Percentiles rank a stretch among this genome's conserved stretches.
Conservation (phyloP, 2,113 vertebrate species). For the Pelmatolapia mariae region DNA sequence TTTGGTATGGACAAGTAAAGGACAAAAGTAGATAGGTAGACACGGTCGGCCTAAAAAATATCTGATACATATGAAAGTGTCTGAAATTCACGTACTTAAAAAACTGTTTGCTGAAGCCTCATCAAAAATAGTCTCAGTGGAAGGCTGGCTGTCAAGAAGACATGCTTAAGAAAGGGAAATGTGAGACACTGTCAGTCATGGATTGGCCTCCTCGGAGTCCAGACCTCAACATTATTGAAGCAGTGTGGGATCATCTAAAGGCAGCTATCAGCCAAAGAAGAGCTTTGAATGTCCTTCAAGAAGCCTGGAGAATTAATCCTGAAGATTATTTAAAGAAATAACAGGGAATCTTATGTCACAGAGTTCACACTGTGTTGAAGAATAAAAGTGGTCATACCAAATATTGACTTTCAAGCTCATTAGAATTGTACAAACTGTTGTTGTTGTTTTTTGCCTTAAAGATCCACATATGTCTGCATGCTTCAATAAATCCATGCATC, state of each 20-base stretch:
- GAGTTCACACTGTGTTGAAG: background rate
- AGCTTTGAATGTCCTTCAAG: background rate
- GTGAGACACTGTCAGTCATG: background rate
- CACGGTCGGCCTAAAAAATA: background rate
- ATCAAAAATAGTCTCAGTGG: background rate
- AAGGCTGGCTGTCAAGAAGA: background rate
- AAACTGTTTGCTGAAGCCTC: background rate
- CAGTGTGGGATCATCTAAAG: background rate
- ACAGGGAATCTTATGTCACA: rapidly evolving
- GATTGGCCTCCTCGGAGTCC: background rate
- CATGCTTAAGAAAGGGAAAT: background rate
- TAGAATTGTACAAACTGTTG: background rate
- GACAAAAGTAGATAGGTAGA: background rate
- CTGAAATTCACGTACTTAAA: background rate
- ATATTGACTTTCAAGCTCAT: background rate
- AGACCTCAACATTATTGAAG: background rate
- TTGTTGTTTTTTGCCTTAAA: background rate
- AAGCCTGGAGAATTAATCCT: background rate
- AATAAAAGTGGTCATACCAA: background rate
- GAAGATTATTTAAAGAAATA: background rate
- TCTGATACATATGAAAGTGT: background rate
- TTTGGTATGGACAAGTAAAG: background rate
- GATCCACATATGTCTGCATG: background rate
- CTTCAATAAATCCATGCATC: background rate
- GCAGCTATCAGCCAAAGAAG: background rate